These are phyloP conservation scores for Emmelina monodactyla DNA, from an alignment of 2,888 invertebrate species.

Conservation along the genomic window DNA sequence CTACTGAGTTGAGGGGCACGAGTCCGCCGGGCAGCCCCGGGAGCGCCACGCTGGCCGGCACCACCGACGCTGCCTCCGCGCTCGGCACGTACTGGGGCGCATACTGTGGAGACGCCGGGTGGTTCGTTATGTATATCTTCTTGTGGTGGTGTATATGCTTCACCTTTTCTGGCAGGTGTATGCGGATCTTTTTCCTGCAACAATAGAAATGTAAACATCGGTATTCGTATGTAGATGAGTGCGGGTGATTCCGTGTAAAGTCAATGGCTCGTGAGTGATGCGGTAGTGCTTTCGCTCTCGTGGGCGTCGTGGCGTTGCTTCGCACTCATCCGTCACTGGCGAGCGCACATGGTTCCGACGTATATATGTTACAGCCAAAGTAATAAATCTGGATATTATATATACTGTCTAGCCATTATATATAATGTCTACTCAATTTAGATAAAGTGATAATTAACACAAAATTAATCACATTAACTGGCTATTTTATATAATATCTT, in stretches of 20 bases:
- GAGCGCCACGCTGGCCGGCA: slow-evolving; percentile 38
- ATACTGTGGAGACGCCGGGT: slow-evolving; percentile 52
- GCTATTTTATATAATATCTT: too few species aligned
- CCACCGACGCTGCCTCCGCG: slow-evolving; percentile 45
- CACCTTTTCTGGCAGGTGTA: slow-evolving; percentile 64
- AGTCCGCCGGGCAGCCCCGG: slow-evolving; percentile 33
- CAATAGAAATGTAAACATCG: slow-evolving; percentile 38
- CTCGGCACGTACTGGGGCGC: slow-evolving; percentile 54
- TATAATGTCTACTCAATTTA: too few species aligned
- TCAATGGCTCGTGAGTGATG: slow-evolving; percentile 35
- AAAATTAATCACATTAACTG: too few species aligned
- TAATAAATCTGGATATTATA: too few species aligned
- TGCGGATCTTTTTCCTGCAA: slow-evolving; percentile 65
- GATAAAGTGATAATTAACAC: too few species aligned
- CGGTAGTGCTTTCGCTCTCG: slow-evolving; percentile 51
- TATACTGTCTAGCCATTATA: too few species aligned
- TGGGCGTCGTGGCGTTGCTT: slow-evolving; percentile 13
- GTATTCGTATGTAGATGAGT: slow-evolving; percentile 19
- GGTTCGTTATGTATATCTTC: slow-evolving; percentile 61
- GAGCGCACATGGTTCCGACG: slow-evolving; percentile 25
- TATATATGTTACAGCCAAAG: slow-evolving; percentile 18
- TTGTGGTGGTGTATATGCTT: slow-evolving; percentile 64
- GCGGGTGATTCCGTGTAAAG: slow-evolving; percentile 38
- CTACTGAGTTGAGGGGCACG: slow-evolving; percentile 39
- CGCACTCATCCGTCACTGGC: slow-evolving; percentile 25